Conservation (phyloP, 1,140 invertebrate genomes). For the Macrobrachium nipponense region DNA sequence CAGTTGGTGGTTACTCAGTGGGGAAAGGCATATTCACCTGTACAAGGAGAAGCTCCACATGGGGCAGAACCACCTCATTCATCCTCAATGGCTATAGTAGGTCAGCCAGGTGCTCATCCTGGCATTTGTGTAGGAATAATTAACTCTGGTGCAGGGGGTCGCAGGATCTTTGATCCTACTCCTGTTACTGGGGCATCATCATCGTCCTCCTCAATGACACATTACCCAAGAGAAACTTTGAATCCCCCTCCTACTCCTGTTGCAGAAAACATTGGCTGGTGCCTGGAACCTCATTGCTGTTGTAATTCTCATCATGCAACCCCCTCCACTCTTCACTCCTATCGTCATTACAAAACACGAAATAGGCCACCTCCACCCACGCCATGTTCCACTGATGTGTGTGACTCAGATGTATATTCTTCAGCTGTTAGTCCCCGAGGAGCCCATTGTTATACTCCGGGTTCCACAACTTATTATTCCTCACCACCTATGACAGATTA, state of each 20-base stretch:
- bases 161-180: slow-evolving; percentile 77
- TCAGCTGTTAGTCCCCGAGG: slow-evolving; percentile 73
- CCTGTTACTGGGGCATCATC: slow-evolving; percentile 84
- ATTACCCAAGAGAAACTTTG: slow-evolving; percentile 83
- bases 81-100: slow-evolving; percentile 64
- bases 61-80: slow-evolving; percentile 18
- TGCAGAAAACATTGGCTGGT: slow-evolving; percentile 73
- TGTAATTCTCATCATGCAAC: slow-evolving; percentile 64
- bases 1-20: slow-evolving; percentile 41
- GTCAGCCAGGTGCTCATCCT: slow-evolving; percentile 64
- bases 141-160: slow-evolving; percentile 35
- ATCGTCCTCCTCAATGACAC: slow-evolving; percentile 76
- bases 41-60: slow-evolving; percentile 37
- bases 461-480: slow-evolving; percentile 64
- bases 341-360: slow-evolving; percentile 81
- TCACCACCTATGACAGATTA: slow-evolving; percentile 59
- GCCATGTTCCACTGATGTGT: slow-evolving; percentile 93
- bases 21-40: slow-evolving; percentile 47
- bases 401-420: slow-evolving; percentile 67
- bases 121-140: slow-evolving; percentile 64
- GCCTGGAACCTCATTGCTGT: slow-evolving; percentile 69
- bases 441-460: slow-evolving; percentile 58
- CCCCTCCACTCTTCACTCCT: slow-evolving; percentile 66
- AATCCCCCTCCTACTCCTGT: slow-evolving; percentile 92
- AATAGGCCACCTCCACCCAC: slow-evolving; percentile 92